Evolutionary conservation across 2,888 invertebrate species (phyloP).

Genomic region (Sesia bembeciformis): DNA sequence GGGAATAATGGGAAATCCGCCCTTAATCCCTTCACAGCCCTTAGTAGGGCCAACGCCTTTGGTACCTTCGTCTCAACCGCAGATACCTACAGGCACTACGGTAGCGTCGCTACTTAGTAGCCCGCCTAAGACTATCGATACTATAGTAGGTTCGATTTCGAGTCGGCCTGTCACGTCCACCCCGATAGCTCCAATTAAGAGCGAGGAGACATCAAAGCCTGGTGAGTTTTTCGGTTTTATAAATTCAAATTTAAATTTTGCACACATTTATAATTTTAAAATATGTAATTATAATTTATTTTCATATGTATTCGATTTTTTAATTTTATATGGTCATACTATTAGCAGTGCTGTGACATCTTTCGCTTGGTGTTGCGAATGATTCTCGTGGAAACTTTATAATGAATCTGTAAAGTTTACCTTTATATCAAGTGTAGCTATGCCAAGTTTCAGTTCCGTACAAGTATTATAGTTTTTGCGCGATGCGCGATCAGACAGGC

Average conservation of each 20-base stretch:
- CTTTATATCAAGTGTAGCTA: no score
- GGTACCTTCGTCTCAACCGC: slow-evolving; percentile 24
- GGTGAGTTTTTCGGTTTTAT: slow-evolving; percentile 26
- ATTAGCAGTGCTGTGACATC: no score
- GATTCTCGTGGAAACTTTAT: no score
- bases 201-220: slow-evolving; percentile 51
- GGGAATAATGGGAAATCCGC: slow-evolving; percentile 7
- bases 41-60: slow-evolving; percentile 17
- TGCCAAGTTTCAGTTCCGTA: no score
- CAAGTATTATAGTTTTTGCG: no score
- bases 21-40: slow-evolving; percentile 14
- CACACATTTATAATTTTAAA: no score
- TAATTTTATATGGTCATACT: no score
- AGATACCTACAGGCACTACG: slow-evolving; percentile 27
- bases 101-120: slow-evolving; percentile 38
- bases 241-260: background rate
- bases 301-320: no score
- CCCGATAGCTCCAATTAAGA: slow-evolving; percentile 46
- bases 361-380: no score
- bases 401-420: no score
- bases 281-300: no score
- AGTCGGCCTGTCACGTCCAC: slow-evolving; percentile 58
- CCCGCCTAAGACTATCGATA: slow-evolving; percentile 34
- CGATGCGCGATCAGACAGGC: no score
- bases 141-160: slow-evolving; percentile 22